Conservation (phyloP, 2,888 invertebrate species). For the Exocentrus adspersus region DNA sequence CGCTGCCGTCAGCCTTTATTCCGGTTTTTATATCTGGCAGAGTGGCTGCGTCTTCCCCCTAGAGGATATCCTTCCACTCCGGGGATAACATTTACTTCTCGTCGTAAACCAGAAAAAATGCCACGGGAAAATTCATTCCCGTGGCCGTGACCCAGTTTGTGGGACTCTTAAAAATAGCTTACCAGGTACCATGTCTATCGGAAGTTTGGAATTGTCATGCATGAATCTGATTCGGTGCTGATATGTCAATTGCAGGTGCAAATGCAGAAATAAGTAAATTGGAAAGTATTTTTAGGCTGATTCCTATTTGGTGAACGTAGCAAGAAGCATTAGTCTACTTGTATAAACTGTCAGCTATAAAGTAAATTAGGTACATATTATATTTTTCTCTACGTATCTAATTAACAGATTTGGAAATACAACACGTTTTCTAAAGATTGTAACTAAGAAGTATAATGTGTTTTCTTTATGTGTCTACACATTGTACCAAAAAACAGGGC, state of each 20-base stretch:
- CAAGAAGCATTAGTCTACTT: no score
- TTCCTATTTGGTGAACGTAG: no score
- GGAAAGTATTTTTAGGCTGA: background rate
- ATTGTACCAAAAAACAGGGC: background rate
- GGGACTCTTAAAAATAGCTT: constrained; percentile 8
- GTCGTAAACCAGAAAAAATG: constrained; percentile 26
- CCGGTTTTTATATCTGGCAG: constrained; percentile 54
- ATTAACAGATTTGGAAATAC: no score
- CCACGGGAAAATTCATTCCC: constrained; percentile 6
- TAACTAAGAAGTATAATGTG: no score
- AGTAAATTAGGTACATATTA: no score
- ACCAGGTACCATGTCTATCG: background rate
- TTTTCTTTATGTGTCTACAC: no score
- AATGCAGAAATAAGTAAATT: background rate
- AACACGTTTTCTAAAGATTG: no score
- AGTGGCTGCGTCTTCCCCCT: constrained; percentile 18
- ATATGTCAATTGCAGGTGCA: background rate
- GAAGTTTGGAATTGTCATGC: constrained; percentile 9
- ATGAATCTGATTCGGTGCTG: constrained; percentile 19
- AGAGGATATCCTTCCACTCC: constrained; percentile 15
- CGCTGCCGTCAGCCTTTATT: constrained; percentile 52
- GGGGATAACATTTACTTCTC: constrained; percentile 26
- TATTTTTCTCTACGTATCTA: no score
- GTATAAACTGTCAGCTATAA: no score
- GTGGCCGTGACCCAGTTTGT: constrained; percentile 6